Evolutionary conservation across 2,797 vertebrate genomes (phyloP).

Genomic region (Falco biarmicus): DNA sequence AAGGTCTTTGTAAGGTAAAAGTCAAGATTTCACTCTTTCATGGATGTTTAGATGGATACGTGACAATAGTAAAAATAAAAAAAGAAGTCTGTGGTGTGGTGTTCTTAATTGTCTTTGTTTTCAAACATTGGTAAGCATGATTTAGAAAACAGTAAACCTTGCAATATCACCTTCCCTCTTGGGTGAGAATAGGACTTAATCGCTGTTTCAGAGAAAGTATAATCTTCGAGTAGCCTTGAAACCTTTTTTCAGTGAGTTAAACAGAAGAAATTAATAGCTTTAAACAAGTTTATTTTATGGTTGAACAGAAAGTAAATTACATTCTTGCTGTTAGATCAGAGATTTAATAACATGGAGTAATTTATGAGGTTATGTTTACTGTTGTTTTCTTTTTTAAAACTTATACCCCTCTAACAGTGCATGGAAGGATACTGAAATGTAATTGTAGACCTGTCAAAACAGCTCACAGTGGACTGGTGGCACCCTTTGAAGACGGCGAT

Average conservation of each 20-base stretch:
- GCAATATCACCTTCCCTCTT: background rate
- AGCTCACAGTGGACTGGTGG: background rate
- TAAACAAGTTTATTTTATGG: background rate
- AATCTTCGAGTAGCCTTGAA: background rate
- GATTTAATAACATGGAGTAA: background rate
- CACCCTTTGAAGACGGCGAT: background rate
- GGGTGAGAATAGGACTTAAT: background rate
- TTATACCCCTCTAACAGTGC: background rate
- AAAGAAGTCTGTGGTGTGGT: background rate
- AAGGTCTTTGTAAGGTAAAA: background rate
- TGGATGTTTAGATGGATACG: background rate
- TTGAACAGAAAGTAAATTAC: background rate
- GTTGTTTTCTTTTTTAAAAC: slow-evolving; percentile 14
- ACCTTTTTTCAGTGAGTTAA: background rate
- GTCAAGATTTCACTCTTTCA: background rate
- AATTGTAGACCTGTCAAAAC: background rate
- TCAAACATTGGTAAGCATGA: background rate
- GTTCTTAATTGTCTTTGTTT: background rate
- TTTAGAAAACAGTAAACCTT: background rate
- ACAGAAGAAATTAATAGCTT: background rate
- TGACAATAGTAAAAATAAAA: background rate
- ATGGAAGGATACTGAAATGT: background rate
- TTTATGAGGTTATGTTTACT: slow-evolving; percentile 9
- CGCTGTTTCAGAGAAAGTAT: background rate
- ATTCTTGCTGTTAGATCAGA: background rate